These are phyloP conservation scores for Aethes cnicana DNA, from an alignment of 2,888 invertebrate genomes.

Conservation along the genomic window DNA sequence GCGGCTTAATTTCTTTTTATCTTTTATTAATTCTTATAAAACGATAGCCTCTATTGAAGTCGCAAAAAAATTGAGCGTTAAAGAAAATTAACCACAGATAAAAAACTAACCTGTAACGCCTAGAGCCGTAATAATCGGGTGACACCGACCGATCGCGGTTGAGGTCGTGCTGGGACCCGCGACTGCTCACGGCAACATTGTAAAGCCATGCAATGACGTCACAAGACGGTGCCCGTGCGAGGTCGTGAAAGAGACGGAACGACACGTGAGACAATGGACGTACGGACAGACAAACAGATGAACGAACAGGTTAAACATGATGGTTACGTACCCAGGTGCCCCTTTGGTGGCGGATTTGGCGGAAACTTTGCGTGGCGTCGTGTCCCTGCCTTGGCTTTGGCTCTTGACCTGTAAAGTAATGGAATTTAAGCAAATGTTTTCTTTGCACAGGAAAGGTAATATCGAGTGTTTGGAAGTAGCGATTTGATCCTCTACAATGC, in stretches of 20 bases:
- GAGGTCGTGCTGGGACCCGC: slow-evolving; percentile 89
- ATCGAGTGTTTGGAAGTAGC: no score
- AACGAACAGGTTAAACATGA: slow-evolving; percentile 3
- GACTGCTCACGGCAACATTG: slow-evolving; percentile 81
- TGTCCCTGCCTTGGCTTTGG: slow-evolving; percentile 69
- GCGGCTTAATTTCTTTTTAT: no score
- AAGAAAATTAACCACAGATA: no score
- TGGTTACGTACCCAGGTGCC: slow-evolving; percentile 72
- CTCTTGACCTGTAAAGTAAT: slow-evolving; percentile 77
- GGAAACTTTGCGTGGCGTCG: slow-evolving; percentile 84
- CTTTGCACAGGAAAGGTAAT: no score
- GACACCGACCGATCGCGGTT: slow-evolving; percentile 85
- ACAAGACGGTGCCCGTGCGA: slow-evolving; percentile 58
- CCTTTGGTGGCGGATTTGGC: slow-evolving; percentile 82
- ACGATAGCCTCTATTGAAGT: no score
- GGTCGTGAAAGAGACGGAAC: slow-evolving; percentile 50
- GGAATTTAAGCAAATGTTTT: not conserved
- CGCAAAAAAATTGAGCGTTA: no score
- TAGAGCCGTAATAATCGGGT: slow-evolving; percentile 87
- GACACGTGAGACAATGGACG: no score
- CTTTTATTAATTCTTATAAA: no score
- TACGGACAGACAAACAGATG: slow-evolving; percentile 35
- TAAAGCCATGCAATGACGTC: slow-evolving; percentile 78
- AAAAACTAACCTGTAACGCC: slow-evolving; percentile 90
- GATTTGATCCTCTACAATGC: no score